Evolutionary conservation across 2,888 invertebrate species (phyloP).

Genomic region (Neria commutata): DNA sequence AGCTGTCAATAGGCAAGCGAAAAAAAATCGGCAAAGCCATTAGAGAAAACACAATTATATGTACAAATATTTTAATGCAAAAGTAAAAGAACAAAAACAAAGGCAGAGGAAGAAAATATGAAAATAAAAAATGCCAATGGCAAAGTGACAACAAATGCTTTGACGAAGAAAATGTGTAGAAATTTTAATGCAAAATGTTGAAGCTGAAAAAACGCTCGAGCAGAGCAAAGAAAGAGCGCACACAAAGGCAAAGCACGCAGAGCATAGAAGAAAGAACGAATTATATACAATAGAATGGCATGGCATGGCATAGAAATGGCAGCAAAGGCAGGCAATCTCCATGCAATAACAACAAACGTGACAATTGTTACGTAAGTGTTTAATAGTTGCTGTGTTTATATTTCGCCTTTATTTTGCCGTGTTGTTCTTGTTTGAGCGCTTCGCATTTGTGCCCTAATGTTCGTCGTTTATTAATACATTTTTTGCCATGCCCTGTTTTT

Average conservation of each 20-base stretch:
- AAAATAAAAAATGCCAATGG: too few species aligned
- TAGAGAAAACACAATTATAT: background rate
- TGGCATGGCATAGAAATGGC: constrained; percentile 26
- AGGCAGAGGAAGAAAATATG: background rate
- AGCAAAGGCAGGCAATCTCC: constrained; percentile 23
- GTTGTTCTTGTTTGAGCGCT: constrained; percentile 10
- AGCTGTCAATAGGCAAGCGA: too few species aligned
- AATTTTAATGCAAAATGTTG: background rate
- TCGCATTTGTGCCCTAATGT: background rate
- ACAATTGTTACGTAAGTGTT: constrained; percentile 46
- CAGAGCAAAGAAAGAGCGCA: constrained; percentile 19
- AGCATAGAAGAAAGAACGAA: too few species aligned
- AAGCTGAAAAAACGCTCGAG: constrained; percentile 12
- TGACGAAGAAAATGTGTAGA: too few species aligned
- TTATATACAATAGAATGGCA: too few species aligned
- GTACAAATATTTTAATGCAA: background rate
- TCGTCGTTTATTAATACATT: too few species aligned
- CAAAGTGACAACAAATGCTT: too few species aligned
- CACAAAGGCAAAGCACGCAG: constrained; percentile 27
- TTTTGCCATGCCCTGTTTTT: too few species aligned
- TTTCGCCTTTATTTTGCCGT: constrained; percentile 9
- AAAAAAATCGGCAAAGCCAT: background rate
- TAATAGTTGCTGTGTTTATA: constrained; percentile 33
- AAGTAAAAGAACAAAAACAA: background rate
- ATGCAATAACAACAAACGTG: constrained; percentile 24